phyloP scores from a whole-genome alignment of 2,888 invertebrate genomes.

The Epirrita christyi region DNA sequence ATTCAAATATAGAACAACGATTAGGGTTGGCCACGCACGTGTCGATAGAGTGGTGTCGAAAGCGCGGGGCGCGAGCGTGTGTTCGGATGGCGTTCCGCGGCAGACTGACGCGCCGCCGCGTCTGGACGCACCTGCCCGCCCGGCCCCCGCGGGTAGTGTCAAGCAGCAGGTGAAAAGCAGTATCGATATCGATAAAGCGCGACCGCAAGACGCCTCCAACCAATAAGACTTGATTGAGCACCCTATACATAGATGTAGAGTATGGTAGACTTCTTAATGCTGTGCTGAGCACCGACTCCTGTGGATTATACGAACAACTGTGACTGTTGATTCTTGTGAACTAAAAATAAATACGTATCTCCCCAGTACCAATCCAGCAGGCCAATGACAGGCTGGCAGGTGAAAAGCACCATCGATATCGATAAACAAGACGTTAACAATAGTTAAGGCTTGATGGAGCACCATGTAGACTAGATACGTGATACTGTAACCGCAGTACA shows the following conservation, averaged over 20 bases:
- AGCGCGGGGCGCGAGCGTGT: slow-evolving; percentile 65
- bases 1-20: slow-evolving; percentile 64
- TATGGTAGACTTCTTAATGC: slow-evolving; percentile 1
- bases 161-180: slow-evolving; percentile 65
- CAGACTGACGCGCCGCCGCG: slow-evolving; percentile 82
- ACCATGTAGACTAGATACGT: neutral
- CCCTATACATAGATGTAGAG: slow-evolving; percentile 13
- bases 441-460: slow-evolving; percentile 9
- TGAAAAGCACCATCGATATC: slow-evolving; percentile 2
- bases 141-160: slow-evolving; percentile 66
- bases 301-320: neutral
- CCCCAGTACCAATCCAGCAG: too few relatives aligned
- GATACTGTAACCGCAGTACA: slow-evolving; percentile 1
- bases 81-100: slow-evolving; percentile 68
- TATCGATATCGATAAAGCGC: slow-evolving; percentile 74
- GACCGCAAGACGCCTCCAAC: slow-evolving; percentile 35
- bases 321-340: neutral
- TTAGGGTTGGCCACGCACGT: slow-evolving; percentile 80
- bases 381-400: too few relatives aligned
- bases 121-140: slow-evolving; percentile 79
- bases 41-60: slow-evolving; percentile 53
- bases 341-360: neutral
- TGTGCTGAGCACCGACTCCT: neutral
- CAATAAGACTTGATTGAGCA: slow-evolving; percentile 24
- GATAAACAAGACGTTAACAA: neutral